These are phyloP conservation scores for Danio albolineatus DNA, from an alignment of 2,797 vertebrate genomes.

Conservation along the genomic window DNA sequence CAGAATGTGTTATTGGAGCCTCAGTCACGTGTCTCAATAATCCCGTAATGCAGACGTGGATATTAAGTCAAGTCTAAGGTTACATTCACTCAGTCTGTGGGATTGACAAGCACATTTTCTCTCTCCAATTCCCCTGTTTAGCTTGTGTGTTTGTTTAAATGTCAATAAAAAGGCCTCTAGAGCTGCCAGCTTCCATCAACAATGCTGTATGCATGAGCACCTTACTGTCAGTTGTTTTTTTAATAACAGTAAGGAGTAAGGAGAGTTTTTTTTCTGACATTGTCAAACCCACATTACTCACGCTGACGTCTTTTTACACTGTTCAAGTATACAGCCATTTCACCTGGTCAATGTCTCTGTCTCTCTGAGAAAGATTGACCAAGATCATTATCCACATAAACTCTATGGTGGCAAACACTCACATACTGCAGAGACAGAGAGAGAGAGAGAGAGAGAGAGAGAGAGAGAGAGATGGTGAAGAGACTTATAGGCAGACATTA, in stretches of 20 bases:
- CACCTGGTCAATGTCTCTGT: constrained; percentile 3
- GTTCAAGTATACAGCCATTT: constrained; percentile 1
- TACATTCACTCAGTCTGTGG: background rate
- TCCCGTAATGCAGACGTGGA: background rate
- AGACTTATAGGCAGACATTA: background rate
- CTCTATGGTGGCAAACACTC: background rate
- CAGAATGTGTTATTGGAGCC: background rate
- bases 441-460: background rate
- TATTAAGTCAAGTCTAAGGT: background rate
- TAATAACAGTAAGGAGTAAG: constrained; percentile 16
- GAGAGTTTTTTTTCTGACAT: constrained; percentile 12
- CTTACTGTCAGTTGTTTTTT: constrained; percentile 16
- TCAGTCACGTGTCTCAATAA: background rate
- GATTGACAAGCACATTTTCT: background rate
- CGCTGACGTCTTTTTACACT: constrained; percentile 17
- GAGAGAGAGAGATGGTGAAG: background rate
- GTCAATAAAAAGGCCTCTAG: background rate
- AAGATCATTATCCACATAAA: constrained; percentile 17
- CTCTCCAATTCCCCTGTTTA: background rate
- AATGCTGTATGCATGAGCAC: background rate
- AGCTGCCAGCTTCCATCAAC: constrained; percentile 13
- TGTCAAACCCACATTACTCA: constrained; percentile 30
- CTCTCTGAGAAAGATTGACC: constrained; percentile 2
- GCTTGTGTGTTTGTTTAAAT: background rate
- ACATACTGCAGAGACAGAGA: constrained; percentile 8